Evolutionary conservation across 2,888 invertebrate species (phyloP).

Genomic region (Synanthedon myopaeformis): DNA sequence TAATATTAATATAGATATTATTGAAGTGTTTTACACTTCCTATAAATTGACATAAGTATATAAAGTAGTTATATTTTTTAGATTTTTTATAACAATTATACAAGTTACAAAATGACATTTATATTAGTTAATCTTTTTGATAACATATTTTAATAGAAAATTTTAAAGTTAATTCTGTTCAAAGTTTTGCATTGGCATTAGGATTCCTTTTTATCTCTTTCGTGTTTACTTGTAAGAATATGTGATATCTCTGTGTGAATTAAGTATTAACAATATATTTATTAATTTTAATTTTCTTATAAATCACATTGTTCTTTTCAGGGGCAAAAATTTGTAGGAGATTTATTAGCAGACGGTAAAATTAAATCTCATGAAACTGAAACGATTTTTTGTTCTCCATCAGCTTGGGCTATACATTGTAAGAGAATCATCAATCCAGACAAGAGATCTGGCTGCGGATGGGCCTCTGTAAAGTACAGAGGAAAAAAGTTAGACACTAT

Average conservation of each 20-base stretch:
- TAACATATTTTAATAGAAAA: no score
- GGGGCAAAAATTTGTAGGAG: slow-evolving; percentile 92
- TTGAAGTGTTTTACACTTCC: no score
- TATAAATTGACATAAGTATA: no score
- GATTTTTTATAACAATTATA: neutral
- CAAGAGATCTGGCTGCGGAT: slow-evolving; percentile 92
- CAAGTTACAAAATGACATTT: neutral
- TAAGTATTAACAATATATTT: neutral
- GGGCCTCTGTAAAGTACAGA: slow-evolving; percentile 91
- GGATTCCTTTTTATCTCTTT: no score
- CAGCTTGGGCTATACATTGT: slow-evolving; percentile 94
- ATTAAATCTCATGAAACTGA: slow-evolving; percentile 90
- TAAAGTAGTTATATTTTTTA: no score
- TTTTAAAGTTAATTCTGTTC: no score
- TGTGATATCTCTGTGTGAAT: neutral
- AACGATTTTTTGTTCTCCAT: slow-evolving; percentile 88
- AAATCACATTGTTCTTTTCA: slow-evolving; percentile 31
- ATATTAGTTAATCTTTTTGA: neutral
- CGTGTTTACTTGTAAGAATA: neutral
- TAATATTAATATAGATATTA: no score
- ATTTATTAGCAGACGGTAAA: slow-evolving; percentile 86
- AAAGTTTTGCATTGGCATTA: no score
- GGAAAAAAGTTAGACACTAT: slow-evolving; percentile 90
- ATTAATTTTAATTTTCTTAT: neutral
- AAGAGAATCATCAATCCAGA: slow-evolving; percentile 92